Conservation (phyloP, 2,888 invertebrate genomes). For the Ormyrus pomaceus region DNA sequence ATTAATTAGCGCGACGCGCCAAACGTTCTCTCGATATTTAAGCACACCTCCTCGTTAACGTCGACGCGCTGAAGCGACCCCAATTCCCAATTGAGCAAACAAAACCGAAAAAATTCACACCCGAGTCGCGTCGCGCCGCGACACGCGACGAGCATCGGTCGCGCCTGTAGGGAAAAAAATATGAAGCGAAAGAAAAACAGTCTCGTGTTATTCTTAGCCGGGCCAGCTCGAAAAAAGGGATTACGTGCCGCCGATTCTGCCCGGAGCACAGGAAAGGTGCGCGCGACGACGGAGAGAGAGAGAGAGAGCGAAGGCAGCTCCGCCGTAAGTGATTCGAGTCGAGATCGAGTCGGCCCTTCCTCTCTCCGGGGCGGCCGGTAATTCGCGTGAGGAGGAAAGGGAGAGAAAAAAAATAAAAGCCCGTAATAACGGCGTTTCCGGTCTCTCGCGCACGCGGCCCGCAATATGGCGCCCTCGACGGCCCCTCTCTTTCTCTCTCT, state of each 20-base stretch:
- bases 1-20: no score
- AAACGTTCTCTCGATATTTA: no score
- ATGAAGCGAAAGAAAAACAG: conserved; percentile 34
- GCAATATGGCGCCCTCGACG: conserved; percentile 1
- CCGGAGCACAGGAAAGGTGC: not conserved
- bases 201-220: conserved; percentile 50
- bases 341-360: conserved; percentile 45
- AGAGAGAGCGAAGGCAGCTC: conserved; percentile 24
- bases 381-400: conserved; percentile 27
- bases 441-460: not conserved
- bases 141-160: not conserved
- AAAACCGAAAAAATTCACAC: not conserved
- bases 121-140: not conserved
- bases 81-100: conserved; percentile 18
- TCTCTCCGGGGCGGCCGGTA: not conserved
- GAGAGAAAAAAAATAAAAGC: not conserved
- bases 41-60: no score
- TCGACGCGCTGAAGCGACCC: no score
- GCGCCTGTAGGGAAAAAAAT: not conserved
- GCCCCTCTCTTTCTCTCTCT: not conserved
- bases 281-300: conserved; percentile 5
- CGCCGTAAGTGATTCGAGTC: conserved; percentile 54
- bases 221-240: conserved; percentile 31
- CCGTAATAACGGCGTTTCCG: conserved; percentile 46
- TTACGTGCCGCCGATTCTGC: conserved; percentile 45